These are phyloP conservation scores for Anastatus disparis DNA, from an alignment of 1,140 invertebrate genomes.

Conservation along the genomic window DNA sequence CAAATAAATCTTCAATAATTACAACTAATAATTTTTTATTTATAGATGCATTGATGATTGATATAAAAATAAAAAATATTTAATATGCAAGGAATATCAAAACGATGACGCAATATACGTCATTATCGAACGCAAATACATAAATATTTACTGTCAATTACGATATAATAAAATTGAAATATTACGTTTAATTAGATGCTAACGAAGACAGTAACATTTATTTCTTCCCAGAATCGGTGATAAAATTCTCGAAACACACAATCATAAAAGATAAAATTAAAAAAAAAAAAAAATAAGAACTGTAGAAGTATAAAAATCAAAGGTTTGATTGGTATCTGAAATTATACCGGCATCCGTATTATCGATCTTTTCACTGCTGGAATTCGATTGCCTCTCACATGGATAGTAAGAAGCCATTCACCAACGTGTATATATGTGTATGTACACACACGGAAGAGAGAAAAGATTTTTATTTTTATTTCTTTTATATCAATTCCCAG, in stretches of 20 bases:
- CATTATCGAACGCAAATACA: too few species aligned
- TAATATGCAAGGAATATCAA: too few species aligned
- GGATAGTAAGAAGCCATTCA: too few species aligned
- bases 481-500: constrained; percentile 21
- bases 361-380: constrained; percentile 38
- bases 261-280: too few species aligned
- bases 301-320: constrained; percentile 26
- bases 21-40: too few species aligned
- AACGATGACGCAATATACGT: too few species aligned
- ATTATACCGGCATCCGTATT: constrained; percentile 31
- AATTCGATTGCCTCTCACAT: constrained; percentile 30
- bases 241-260: constrained; percentile 31
- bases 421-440: neutral
- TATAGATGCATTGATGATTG: too few species aligned
- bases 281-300: too few species aligned
- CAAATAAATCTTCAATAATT: too few species aligned
- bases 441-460: neutral
- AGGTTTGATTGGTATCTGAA: constrained; percentile 39
- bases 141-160: too few species aligned
- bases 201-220: constrained; percentile 17
- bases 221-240: constrained; percentile 28
- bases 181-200: constrained; percentile 9
- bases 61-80: too few species aligned
- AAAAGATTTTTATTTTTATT: constrained; percentile 14
- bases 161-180: neutral